phyloP scores from a whole-genome alignment of 2,888 invertebrate genomes.

The Therioaphis trifolii region DNA sequence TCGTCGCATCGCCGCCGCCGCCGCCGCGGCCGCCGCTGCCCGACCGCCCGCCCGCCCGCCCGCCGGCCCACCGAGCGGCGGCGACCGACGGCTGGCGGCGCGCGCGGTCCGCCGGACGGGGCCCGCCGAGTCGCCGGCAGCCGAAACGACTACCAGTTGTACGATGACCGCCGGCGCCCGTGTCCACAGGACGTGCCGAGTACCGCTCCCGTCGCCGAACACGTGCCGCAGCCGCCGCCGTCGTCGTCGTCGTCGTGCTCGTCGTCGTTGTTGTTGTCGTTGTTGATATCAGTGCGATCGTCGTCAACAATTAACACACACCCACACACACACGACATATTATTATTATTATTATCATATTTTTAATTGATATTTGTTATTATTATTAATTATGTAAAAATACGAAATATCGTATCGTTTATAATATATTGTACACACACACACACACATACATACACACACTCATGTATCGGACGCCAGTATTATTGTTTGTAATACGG shows the following conservation, averaged over 20 bases:
- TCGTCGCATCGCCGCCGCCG: slow-evolving; percentile 32
- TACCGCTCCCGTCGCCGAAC: slow-evolving; percentile 61
- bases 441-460: too few species aligned
- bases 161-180: slow-evolving; percentile 62
- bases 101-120: slow-evolving; percentile 52
- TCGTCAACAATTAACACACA: not conserved
- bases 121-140: slow-evolving; percentile 61
- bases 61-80: slow-evolving; percentile 15
- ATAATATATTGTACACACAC: too few species aligned
- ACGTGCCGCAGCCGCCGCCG: slow-evolving; percentile 54
- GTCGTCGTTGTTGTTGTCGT: not conserved
- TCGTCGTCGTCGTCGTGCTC: slow-evolving; percentile 3
- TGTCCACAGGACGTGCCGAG: slow-evolving; percentile 62
- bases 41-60: not conserved
- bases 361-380: too few species aligned
- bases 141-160: slow-evolving; percentile 63
- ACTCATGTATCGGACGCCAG: too few species aligned
- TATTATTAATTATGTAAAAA: too few species aligned
- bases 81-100: slow-evolving; percentile 16
- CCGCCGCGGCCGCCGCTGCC: not conserved
- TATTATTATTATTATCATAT: too few species aligned
- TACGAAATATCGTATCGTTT: not conserved
- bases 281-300: slow-evolving; percentile 25
- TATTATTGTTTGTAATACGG: too few species aligned
- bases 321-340: not conserved